Evolutionary conservation across 2,113 vertebrate species (phyloP), one percentile per base, ranked within the genome.

Genomic region (Zapus hudsonius): DNA sequence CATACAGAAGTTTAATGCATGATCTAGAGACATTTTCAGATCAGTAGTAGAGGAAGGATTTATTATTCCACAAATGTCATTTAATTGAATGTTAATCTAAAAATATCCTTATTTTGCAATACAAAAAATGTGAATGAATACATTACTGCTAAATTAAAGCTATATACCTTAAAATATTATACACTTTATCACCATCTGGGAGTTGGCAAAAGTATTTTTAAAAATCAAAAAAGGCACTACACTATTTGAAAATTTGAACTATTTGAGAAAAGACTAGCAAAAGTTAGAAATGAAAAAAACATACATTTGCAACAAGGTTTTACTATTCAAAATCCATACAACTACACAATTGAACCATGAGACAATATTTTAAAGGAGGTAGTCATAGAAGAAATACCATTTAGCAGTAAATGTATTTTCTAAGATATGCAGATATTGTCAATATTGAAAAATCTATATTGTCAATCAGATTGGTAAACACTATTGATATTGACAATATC

Each of bases 51-150:
- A 17, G 3, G 20, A 38, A 69, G 0, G 15, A 73, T 47, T 57
- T 55, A 88, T 57, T 79, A 67, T 36, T 94, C 38, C 74, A 57
- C 93, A 93, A 63, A 93, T 75, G 91, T 29, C 13, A 19, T 33
- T 74, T 22, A 63, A 69, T 52, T 16, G 40, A 79, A 36, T 55
- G 47, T 36, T 74, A n/a, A 64, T 66, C 33, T 55, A 10, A 76
- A 59, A 64, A 64, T 84, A 31, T 33, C 36, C 42, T 83, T 52
- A 42, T 12, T 15, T 84, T 13, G 36, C 10, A 84, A 36, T 4
- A 52, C 47, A 66, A 81, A 33, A 44, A 33, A 44, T 83, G 47
- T 82, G 42, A 44, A 8, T 23, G 42, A 47, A 16, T 83, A 42
- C 25, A 66, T 67, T 83, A 29, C 42, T 67, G 38, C 16, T 38